Base-by-base conservation (phyloP, 2,113 vertebrate species). In the Pimephales promelas region DNA sequence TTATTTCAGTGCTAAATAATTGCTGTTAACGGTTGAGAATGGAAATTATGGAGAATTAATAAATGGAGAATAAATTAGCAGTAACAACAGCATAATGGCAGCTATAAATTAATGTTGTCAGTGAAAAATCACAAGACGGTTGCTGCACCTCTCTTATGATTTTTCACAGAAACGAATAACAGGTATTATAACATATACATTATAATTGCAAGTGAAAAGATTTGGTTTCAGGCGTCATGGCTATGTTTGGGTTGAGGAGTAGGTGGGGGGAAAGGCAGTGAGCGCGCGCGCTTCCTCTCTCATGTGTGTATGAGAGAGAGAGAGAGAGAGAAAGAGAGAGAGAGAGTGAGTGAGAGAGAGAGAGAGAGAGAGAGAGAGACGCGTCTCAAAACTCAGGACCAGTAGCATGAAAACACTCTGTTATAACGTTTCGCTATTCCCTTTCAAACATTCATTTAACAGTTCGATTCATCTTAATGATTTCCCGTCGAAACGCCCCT, bases 221-320 rank as follows among this genome's bases (percentile, higher is more conserved):
- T 10, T 26, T 49, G 20, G 3, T 78, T 59, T 43, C 13, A 59
- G 36, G 24, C 56, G 56, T 79, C 43, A 80, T 14, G 45, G 5
- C 71, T 64, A 10, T 72, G 68, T 83, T 31, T 13, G 22, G 54
- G 54, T 40, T 83, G 24, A 64, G 28, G 76, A 79, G 83, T 61
- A 66, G 62, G 83, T 68, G 83, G 49, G 83, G 54, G 77, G 64
- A 78, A 71, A 56, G 18, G 26, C 36, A 34, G 72, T 31, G 61
- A 16, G 52, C 56, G 79, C 52, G 52, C 52, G 68, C 20, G 57
- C 68, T 83, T 85, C 83, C 83, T 87, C 80, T 79, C 28, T 2
- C 2, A 26, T 40, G 31, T 3, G 31, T 3, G 36, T 1, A 4
- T 9, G 26, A 7, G 13, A 14, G 47, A 49, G 47, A 49, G 47